Conservation (phyloP, 1,140 invertebrate genomes). For the Rhynchophorus ferrugineus region DNA sequence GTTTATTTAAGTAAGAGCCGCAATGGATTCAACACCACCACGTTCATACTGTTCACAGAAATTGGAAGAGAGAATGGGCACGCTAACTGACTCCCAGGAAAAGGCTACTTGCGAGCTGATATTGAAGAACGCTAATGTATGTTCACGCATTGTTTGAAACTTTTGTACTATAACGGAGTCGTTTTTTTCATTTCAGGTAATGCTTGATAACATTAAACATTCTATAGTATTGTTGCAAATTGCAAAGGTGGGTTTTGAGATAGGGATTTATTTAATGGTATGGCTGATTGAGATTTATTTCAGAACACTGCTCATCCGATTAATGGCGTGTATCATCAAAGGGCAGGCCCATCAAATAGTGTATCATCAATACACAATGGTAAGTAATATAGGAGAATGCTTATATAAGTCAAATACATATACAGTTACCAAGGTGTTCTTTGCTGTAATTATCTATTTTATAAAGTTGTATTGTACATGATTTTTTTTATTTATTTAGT, state of each 20-base stretch:
- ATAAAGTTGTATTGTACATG: no score
- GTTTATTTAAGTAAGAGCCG: no score
- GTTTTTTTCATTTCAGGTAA: slow-evolving; percentile 54
- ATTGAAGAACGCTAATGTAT: slow-evolving; percentile 56
- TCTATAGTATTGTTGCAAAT: slow-evolving; percentile 96
- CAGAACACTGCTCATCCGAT: slow-evolving; percentile 84
- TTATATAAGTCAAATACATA: neutral
- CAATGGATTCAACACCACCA: no score
- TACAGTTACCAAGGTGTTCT: neutral
- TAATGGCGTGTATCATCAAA: slow-evolving; percentile 68
- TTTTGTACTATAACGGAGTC: no score
- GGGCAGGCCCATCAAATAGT: slow-evolving; percentile 43
- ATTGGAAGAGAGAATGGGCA: slow-evolving; percentile 57
- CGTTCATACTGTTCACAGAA: slow-evolving; percentile 46
- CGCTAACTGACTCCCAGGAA: slow-evolving; percentile 55
- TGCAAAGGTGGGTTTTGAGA: slow-evolving; percentile 66
- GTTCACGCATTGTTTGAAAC: no score
- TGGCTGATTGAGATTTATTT: no score
- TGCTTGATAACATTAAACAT: slow-evolving; percentile 93
- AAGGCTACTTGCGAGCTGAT: slow-evolving; percentile 58
- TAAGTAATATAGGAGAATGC: slow-evolving; percentile 8
- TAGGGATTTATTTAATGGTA: neutral
- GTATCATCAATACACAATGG: slow-evolving; percentile 18
- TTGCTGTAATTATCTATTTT: no score
- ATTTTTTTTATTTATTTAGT: no score